Evolutionary conservation across 2,113 vertebrate genomes (phyloP), one percentile per base, ranked within the genome.

Genomic region (Bubalus kerabau): DNA sequence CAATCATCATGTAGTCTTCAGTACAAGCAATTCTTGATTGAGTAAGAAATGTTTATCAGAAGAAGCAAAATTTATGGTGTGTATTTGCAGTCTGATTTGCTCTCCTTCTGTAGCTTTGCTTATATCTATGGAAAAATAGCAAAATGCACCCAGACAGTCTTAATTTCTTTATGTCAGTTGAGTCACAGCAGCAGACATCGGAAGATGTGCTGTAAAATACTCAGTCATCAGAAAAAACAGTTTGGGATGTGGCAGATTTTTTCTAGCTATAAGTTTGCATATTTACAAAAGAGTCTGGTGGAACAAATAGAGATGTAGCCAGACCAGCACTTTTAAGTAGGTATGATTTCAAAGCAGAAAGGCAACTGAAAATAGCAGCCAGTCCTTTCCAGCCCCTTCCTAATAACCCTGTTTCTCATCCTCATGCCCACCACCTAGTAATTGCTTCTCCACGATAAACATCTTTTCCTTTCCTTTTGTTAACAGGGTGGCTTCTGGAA

Each of bases 141-240:
- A 52, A 97, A 97, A 88, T 86, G 67, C 92, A 98, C 56, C 87
- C 91, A 92, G 95, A 87, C 83, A 94, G 97, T 52, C 91, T 93
- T 54, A 74, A 95, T 96, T 98, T 98, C 83, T 95, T 90, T 86
- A 95, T 87, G 94, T 98, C 98, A 97, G 62, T 98, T 98, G 98
- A 98, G 74, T 98, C 98, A 98, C 90, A 93, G 96, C 97, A 95
- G 92, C 95, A 98, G 98, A 97, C 48, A 94, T 96, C 90, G 98
- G 95, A 84, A 97, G 97, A 98, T 94, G 46, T 94, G 88, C 98
- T 90, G 96, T 87, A 96, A 84, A 98, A 97, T 97, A 98, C 97
- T 98, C 98, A 97, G 98, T 98, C 97, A 98, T 95, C 97, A 98
- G 96, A 98, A 95, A 97, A 98, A 98, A 96, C 94, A 92, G 87